Base-by-base conservation (phyloP, 2,113 vertebrate genomes). In the Nibea coibor region DNA sequence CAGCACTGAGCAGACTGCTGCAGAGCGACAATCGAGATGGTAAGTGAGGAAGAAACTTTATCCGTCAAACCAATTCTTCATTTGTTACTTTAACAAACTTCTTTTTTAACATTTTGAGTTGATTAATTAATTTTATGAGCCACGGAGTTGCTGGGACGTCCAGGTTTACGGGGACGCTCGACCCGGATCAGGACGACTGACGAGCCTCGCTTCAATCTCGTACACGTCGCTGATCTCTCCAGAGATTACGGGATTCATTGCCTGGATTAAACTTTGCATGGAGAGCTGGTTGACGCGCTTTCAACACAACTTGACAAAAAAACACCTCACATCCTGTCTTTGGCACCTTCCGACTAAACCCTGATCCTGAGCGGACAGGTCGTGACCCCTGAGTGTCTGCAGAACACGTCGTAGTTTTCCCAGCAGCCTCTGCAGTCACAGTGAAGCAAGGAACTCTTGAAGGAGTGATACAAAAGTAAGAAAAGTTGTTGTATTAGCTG, bases 391-490 rank as follows among this genome's bases (percentile, higher is more conserved):
- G 93, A 94, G 83, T 70, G 86, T 90, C 85, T 83, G 86, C 91
- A 87, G 84, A 91, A 75, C 72, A 82, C 87, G 62, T 81, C 75
- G 31, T 67, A 61, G 17, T 72, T 76, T 86, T 68, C 84, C 89
- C 87, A 89, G 88, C 79, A 86, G 80, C 88, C 89, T 90, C 87
- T 87, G 86, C 80, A 86, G 87, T 94, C 94, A 95, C 93, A 93
- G 92, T 94, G 92, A 92, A 85, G 75, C 81, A 69, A 83, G 79
- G 78, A 90, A 86, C 66, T 87, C 61, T 70, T 65, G 59, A 81
- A 85, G 86, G 82, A 84, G 81, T 69, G 80, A 77, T 76, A 84
- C 12, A 87, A 84, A 93, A 89, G 24, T 80, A 80, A 86, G 64
- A 90, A 87, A 82, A 83, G 78, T 58, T 80, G 82, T 81, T 78